Evolutionary conservation across 2,888 invertebrate species (phyloP).

Genomic region (Apodemia zela): DNA sequence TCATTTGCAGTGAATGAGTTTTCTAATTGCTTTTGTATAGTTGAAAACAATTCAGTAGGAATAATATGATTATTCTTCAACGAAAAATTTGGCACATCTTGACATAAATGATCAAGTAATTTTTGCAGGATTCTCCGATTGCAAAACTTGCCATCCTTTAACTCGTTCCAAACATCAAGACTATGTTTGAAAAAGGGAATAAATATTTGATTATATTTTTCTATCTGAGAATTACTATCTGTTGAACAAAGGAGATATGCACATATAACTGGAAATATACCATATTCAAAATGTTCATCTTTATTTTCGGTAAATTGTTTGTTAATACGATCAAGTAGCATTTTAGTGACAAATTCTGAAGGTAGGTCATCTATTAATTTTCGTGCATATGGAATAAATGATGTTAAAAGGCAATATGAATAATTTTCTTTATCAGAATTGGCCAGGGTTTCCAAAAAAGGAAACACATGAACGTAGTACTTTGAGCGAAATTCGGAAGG

Average conservation of each 20-base stretch:
- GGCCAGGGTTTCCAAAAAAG: constrained; percentile 44
- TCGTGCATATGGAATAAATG: constrained; percentile 39
- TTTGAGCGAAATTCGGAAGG: constrained; percentile 42
- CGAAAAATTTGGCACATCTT: constrained; percentile 36
- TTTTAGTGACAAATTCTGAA: constrained; percentile 42
- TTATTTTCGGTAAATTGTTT: constrained; percentile 37
- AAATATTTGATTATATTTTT: constrained; percentile 45
- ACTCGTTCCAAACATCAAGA: constrained; percentile 40
- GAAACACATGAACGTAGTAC: constrained; percentile 50
- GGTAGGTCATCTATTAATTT: constrained; percentile 45
- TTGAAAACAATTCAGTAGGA: constrained; percentile 40
- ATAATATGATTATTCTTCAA: constrained; percentile 36
- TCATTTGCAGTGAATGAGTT: constrained; percentile 38
- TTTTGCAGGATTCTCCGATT: constrained; percentile 30
- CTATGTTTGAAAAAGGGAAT: constrained; percentile 43
- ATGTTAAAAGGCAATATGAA: constrained; percentile 28
- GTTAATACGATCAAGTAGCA: constrained; percentile 44
- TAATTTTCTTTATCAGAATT: constrained; percentile 33
- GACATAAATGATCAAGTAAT: constrained; percentile 37
- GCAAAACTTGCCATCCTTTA: constrained; percentile 29
- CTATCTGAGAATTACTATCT: constrained; percentile 42
- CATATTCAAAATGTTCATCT: constrained; percentile 21
- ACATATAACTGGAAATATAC: constrained; percentile 40
- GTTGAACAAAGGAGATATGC: constrained; percentile 45
- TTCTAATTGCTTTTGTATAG: constrained; percentile 40